A percentile compares a stretch with the other conserved stretches of the same genome.
Conservation (phyloP, 1,140 invertebrate species). For the Vanessa atalanta region DNA sequence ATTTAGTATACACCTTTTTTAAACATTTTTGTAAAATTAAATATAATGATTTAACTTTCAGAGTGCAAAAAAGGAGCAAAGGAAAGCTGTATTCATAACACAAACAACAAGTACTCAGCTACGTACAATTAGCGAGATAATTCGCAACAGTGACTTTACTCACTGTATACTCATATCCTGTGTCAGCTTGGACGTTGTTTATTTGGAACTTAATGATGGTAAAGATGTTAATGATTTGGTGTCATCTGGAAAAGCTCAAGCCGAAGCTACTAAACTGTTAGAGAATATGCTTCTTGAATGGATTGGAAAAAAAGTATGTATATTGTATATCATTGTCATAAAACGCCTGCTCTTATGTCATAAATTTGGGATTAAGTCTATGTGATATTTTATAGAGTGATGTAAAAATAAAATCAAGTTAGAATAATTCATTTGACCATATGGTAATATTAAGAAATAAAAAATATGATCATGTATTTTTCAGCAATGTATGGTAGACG, state of each 20-base stretch:
- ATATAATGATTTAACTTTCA: constrained; percentile 39
- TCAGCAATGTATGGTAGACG: constrained; percentile 82
- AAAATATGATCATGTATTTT: constrained; percentile 41
- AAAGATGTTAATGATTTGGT: constrained; percentile 67
- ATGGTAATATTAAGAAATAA: too few relatives aligned
- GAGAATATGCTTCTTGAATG: constrained; percentile 64
- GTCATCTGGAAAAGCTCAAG: constrained; percentile 52
- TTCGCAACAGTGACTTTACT: constrained; percentile 81
- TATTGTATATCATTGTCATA: background rate
- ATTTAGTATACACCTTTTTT: too few relatives aligned
- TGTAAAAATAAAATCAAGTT: background rate
- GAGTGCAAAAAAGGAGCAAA: constrained; percentile 66
- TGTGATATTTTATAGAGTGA: too few relatives aligned
- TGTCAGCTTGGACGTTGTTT: constrained; percentile 68
- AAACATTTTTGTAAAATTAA: too few relatives aligned
- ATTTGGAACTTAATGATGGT: constrained; percentile 66
- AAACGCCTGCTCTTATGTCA: background rate
- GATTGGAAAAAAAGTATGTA: constrained; percentile 66
- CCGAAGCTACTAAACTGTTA: constrained; percentile 63
- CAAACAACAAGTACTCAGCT: constrained; percentile 76
- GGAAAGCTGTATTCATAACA: constrained; percentile 83
- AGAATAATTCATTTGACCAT: background rate
- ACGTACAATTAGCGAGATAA: constrained; percentile 79
- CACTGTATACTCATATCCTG: constrained; percentile 82
- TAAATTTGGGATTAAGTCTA: too few relatives aligned